Evolutionary conservation across 2,888 invertebrate genomes (phyloP).

Genomic region (Altica lythri): DNA sequence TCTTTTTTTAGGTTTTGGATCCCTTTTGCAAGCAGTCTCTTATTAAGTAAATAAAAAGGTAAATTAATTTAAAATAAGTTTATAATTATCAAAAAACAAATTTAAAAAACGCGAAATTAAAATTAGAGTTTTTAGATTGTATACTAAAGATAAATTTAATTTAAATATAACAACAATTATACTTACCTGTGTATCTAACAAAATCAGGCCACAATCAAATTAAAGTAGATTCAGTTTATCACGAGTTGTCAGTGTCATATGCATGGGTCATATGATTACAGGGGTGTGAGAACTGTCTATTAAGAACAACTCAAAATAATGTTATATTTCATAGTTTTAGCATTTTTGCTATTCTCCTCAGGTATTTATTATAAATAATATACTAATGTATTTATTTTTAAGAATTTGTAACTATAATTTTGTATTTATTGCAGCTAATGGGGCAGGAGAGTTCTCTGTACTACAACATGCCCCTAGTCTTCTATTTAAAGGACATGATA

Average conservation of each 20-base stretch:
- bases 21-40: no score
- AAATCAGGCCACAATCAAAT: no score
- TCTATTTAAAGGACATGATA: slow-evolving; percentile 68
- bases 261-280: slow-evolving; percentile 32
- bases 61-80: no score
- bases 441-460: slow-evolving; percentile 70
- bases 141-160: no score
- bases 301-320: slow-evolving; percentile 10
- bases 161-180: no score
- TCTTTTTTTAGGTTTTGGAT: no score
- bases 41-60: no score
- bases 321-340: slow-evolving; percentile 15
- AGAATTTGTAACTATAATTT: background rate
- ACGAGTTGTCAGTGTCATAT: slow-evolving; percentile 13
- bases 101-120: no score
- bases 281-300: slow-evolving; percentile 15
- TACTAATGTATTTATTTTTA: background rate
- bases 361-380: slow-evolving; percentile 14
- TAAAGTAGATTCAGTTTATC: no score
- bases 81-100: no score
- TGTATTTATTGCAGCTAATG: slow-evolving; percentile 54
- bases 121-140: no score
- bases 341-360: slow-evolving; percentile 21
- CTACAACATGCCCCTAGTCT: slow-evolving; percentile 72
- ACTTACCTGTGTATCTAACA: no score